These are phyloP conservation scores for Lates calcarifer DNA, from an alignment of 2,113 vertebrate genomes.

Conservation along the genomic window DNA sequence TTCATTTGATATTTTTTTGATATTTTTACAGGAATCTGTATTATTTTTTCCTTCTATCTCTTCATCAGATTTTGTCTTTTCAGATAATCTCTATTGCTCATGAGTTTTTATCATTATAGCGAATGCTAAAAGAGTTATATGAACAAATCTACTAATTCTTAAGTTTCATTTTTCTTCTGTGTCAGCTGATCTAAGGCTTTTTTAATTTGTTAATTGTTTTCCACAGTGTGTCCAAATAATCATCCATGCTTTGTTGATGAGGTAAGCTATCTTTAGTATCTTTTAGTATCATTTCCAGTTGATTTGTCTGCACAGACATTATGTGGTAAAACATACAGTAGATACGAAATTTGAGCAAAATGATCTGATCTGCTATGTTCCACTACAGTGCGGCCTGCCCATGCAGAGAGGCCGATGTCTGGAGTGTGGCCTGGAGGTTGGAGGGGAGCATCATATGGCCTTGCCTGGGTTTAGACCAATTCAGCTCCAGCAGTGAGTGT, in stretches of 20 bases:
- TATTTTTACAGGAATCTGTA: too few species aligned
- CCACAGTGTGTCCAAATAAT: conserved; percentile 86
- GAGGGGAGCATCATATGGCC: conserved; percentile 61
- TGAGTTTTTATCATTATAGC: background rate
- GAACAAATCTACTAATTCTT: background rate
- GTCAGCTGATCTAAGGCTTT: background rate
- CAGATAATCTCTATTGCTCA: background rate
- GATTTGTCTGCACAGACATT: background rate
- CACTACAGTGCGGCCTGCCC: conserved; percentile 86
- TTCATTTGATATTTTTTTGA: too few species aligned
- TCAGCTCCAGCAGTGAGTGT: conserved; percentile 46
- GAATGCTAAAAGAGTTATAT: background rate
- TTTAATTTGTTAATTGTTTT: conserved; percentile 4
- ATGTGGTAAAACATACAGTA: background rate
- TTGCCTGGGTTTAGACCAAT: background rate
- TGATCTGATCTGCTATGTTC: background rate
- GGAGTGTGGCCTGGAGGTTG: conserved; percentile 80
- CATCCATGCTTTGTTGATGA: conserved; percentile 88
- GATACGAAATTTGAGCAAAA: background rate
- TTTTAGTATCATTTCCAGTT: background rate
- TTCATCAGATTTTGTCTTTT: background rate
- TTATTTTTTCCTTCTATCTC: background rate
- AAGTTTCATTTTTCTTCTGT: background rate
- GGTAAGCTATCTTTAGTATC: conserved; percentile 75
- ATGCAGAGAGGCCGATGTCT: conserved; percentile 73